A percentile compares a stretch with the other conserved stretches of the same genome.
phyloP scores from a whole-genome alignment of 2,888 invertebrate genomes.

The Agelastica alni region DNA sequence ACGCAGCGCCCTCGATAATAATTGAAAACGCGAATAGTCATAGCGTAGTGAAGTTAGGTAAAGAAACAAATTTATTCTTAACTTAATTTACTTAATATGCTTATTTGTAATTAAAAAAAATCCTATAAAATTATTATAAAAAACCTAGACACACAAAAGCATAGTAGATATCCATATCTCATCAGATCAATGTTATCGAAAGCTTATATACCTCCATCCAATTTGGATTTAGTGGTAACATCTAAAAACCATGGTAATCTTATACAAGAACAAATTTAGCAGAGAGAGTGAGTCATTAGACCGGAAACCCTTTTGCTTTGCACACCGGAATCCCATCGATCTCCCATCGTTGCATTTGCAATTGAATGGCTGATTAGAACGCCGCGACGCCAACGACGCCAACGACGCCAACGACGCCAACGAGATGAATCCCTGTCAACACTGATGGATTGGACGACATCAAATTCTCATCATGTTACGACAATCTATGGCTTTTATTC shows the following conservation, averaged over 20 bases:
- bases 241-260: constrained; percentile 18
- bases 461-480: constrained; percentile 53
- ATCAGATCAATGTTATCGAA: no score
- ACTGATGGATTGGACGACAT: constrained; percentile 55
- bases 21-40: no score
- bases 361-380: constrained; percentile 56
- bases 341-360: constrained; percentile 54
- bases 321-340: constrained; percentile 53
- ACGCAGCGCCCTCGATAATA: no score
- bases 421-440: constrained; percentile 55
- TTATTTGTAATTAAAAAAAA: no score
- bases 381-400: constrained; percentile 38
- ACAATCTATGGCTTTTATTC: constrained; percentile 47
- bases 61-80: no score
- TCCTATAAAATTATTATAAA: no score
- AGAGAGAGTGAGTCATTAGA: constrained; percentile 44
- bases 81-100: no score
- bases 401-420: constrained; percentile 37
- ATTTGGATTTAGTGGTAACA: constrained; percentile 19
- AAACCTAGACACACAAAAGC: no score
- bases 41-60: no score
- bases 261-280: constrained; percentile 19
- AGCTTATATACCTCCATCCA: constrained; percentile 19
- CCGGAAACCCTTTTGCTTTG: constrained; percentile 50
- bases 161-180: no score